Conservation (phyloP, 2,888 invertebrate species). For the Loripinus fragilis region DNA sequence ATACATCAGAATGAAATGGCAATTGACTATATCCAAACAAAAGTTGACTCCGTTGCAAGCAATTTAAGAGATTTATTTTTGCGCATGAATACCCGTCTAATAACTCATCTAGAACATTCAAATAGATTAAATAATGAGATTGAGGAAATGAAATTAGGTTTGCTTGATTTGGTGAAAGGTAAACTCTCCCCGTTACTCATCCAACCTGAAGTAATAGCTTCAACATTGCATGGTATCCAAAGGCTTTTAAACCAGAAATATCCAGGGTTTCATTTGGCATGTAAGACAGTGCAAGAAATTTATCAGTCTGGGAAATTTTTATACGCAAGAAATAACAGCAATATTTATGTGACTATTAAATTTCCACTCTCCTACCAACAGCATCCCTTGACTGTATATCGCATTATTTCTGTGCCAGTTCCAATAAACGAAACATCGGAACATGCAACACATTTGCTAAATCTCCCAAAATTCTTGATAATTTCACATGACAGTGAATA, state of each 20-base stretch:
- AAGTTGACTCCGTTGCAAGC: background rate
- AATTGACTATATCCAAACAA: slow-evolving; percentile 26
- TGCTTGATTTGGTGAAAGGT: slow-evolving; percentile 32
- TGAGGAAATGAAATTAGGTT: slow-evolving; percentile 24
- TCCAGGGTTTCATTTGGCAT: slow-evolving; percentile 23
- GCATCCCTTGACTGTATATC: slow-evolving; percentile 34
- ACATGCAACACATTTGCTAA: slow-evolving; percentile 45
- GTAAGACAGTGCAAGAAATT: background rate
- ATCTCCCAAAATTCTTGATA: slow-evolving; percentile 27
- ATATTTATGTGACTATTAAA: slow-evolving; percentile 38
- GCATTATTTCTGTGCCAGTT: slow-evolving; percentile 41
- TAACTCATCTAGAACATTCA: slow-evolving; percentile 24
- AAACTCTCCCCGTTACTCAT: slow-evolving; percentile 37
- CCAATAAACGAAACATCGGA: slow-evolving; percentile 46
- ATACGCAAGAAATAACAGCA: slow-evolving; percentile 26
- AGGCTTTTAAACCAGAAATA: slow-evolving; percentile 19
- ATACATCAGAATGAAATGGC: slow-evolving; percentile 38
- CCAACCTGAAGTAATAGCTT: background rate
- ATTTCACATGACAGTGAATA: slow-evolving; percentile 37
- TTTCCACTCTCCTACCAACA: slow-evolving; percentile 21
- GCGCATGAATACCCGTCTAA: background rate
- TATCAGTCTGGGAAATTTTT: slow-evolving; percentile 32
- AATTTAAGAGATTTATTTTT: slow-evolving; percentile 24
- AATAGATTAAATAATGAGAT: slow-evolving; percentile 17
- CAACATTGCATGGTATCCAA: slow-evolving; percentile 27